Conservation (phyloP, 2,113 vertebrate genomes). For the Sula dactylatra region DNA sequence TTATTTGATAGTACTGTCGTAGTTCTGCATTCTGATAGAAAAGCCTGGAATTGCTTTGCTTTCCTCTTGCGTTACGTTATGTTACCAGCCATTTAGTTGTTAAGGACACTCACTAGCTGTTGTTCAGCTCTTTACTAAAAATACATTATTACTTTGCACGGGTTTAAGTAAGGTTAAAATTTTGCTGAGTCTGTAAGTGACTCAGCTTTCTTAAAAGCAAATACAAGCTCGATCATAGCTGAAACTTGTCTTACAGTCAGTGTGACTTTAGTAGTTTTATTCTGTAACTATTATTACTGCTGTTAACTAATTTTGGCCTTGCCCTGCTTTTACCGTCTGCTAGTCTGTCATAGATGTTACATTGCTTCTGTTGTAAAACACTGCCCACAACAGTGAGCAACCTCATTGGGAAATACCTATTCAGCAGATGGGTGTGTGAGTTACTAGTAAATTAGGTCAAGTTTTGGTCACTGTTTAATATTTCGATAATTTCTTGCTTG, state of each 20-base stretch:
- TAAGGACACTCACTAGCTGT: neutral
- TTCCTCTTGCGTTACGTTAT: neutral
- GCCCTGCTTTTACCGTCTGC: neutral
- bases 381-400: neutral
- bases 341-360: neutral
- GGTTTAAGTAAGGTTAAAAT: neutral
- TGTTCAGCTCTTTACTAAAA: neutral
- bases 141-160: neutral
- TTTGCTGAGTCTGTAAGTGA: neutral
- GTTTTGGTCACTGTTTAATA: neutral
- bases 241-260: neutral
- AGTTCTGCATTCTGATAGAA: neutral
- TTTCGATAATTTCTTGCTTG: neutral
- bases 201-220: neutral
- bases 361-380: neutral
- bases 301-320: neutral
- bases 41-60: neutral
- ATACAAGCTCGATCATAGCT: fast-evolving
- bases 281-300: neutral
- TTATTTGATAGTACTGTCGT: neutral
- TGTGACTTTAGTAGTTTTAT: neutral
- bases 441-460: neutral
- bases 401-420: neutral
- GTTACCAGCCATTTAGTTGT: neutral
- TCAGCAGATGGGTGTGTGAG: neutral